Base-by-base conservation (phyloP, 2,797 vertebrate genomes). In the Amniataba percoides region DNA sequence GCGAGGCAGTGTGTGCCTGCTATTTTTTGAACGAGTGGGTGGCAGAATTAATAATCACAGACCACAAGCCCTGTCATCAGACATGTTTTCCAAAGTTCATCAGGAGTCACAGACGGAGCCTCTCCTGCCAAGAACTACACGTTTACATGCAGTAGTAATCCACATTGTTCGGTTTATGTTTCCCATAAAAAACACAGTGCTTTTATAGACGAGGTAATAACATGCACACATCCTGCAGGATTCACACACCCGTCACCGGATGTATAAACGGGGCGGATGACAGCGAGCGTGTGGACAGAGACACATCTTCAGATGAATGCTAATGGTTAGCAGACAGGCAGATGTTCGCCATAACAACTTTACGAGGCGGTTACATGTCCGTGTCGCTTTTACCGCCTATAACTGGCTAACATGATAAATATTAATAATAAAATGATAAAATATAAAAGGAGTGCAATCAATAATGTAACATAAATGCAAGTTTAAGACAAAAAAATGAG, bases 21-120 rank as follows among this genome's bases (percentile, higher is more conserved):
- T 19, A 5, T 39, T 34, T 21, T 46, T 46, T 64, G 8, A 25
- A 68, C 14, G 1, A 10, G 14, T 46, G 1, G 34, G 69, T 63
- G 52, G 57, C 63, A 21, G 31, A 53, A 73, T 71, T 53, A 57
- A 65, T 73, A 61, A 39, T 13, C 14, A 23, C 23, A 49, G 11
- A 36, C 34, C 8, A 9, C 4, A 18, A 9, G 12, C 15, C 59
- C 59, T 42, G 45, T 58, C 3, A 21, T 36, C 12, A 14, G 5
- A 65, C 12, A 39, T 0, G 4, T 39, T 34, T 34, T 42, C 15
- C 19, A 19, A 67, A 43, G 7, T 31, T 45, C 31, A 36, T 36
- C 6, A 36, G 34, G 4, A 57, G 59, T n/a, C 39, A 51, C 27
- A 19, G 16, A 9, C 10, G 8, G 7, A 16, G 16, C 18, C 18